These are phyloP conservation scores for Agonum fuliginosum DNA, from an alignment of 2,888 invertebrate genomes.

Conservation along the genomic window DNA sequence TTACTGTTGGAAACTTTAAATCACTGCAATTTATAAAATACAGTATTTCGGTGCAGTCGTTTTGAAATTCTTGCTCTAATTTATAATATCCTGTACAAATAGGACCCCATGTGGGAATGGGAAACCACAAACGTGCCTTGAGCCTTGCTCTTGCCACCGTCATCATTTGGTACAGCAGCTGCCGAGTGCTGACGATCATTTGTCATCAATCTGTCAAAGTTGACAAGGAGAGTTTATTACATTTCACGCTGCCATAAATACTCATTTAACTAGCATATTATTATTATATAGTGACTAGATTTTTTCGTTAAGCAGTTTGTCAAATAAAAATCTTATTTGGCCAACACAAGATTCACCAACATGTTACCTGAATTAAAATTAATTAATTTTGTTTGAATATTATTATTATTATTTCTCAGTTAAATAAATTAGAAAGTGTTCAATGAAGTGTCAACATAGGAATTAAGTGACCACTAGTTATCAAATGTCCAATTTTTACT, in stretches of 20 bases:
- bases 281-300: no score
- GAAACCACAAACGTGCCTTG: slow-evolving; percentile 45
- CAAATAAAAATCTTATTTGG: no score
- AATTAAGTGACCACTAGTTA: no score
- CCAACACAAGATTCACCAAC: no score
- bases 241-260: neutral
- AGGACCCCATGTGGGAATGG: slow-evolving; percentile 40
- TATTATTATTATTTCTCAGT: no score
- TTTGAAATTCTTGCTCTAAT: slow-evolving; percentile 49
- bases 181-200: slow-evolving; percentile 40
- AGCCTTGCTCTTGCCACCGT: slow-evolving; percentile 2
- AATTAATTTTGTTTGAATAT: no score
- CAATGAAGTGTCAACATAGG: no score
- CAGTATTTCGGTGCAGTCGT: slow-evolving; percentile 37
- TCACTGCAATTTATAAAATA: slow-evolving; percentile 51
- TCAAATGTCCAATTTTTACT: no score
- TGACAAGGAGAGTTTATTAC: neutral
- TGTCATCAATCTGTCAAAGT: slow-evolving; percentile 55
- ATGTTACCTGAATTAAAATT: no score
- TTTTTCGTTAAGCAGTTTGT: no score
- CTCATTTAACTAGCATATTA: no score
- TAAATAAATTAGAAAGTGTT: no score
- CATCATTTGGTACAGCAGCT: slow-evolving; percentile 49
- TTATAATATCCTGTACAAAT: slow-evolving; percentile 58
- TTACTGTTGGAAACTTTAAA: slow-evolving; percentile 51